Conservation (phyloP, 2,888 invertebrate species). For the Zhengitettix transpicula region DNA sequence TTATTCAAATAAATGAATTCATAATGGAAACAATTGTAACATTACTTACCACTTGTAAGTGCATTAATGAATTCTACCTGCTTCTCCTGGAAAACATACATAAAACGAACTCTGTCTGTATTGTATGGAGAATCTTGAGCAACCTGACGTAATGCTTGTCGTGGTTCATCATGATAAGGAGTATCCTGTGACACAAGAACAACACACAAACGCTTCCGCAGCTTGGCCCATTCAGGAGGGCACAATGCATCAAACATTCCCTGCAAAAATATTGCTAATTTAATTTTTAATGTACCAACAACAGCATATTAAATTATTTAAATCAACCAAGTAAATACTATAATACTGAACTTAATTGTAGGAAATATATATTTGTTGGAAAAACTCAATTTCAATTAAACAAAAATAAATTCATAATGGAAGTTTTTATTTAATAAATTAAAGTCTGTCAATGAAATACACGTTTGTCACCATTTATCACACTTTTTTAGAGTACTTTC, state of each 20-base stretch:
- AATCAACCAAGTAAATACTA: no score
- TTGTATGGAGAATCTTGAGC: slow-evolving; percentile 49
- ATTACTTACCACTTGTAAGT: slow-evolving; percentile 31
- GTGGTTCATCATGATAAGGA: slow-evolving; percentile 38
- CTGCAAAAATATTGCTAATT: slow-evolving; percentile 23
- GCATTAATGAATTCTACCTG: slow-evolving; percentile 71
- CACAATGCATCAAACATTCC: slow-evolving; percentile 66
- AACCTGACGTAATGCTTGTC: slow-evolving; percentile 54
- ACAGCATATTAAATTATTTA: no score
- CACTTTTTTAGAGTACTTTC: no score
- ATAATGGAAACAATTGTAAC: background rate
- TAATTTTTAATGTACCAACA: background rate
- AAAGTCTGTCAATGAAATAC: no score
- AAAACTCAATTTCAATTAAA: no score
- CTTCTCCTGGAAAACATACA: slow-evolving; percentile 67
- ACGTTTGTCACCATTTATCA: no score
- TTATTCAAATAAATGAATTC: no score
- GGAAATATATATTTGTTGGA: no score
- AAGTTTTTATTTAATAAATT: no score
- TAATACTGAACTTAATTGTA: no score
- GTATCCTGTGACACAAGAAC: slow-evolving; percentile 58
- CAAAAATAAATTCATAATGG: no score
- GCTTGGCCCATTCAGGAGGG: slow-evolving; percentile 72
- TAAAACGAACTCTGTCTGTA: slow-evolving; percentile 59
- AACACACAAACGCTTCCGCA: slow-evolving; percentile 55